Conservation (phyloP, 2,797 vertebrate genomes). For the Chromobotia macracanthus region DNA sequence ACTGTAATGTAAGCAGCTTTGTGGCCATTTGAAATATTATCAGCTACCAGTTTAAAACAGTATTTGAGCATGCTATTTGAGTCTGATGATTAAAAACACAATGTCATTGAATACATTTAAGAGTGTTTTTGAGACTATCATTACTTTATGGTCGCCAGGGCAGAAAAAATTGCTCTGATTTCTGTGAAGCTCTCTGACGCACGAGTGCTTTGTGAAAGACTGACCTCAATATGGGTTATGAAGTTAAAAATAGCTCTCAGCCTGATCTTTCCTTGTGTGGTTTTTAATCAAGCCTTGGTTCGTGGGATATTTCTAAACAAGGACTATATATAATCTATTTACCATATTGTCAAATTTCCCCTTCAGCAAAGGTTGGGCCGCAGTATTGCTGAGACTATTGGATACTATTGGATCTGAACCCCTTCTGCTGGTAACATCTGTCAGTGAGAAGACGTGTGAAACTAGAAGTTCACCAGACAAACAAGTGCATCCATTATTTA, state of each 20-base stretch:
- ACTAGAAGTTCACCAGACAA: neutral
- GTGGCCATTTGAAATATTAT: slow-evolving; percentile 4
- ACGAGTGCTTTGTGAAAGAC: slow-evolving; percentile 1
- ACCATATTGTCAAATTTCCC: slow-evolving; percentile 10
- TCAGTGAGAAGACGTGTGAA: neutral
- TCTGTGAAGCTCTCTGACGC: neutral
- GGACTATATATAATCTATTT: slow-evolving; percentile 16
- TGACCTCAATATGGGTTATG: slow-evolving; percentile 41
- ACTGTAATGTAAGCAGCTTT: neutral
- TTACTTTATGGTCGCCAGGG: neutral
- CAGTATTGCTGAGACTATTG: neutral
- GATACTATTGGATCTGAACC: neutral
- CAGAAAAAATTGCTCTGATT: neutral
- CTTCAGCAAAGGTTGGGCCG: slow-evolving; percentile 9
- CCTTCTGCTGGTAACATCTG: neutral
- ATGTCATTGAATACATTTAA: too few relatives aligned
- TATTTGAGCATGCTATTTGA: neutral
- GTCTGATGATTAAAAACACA: neutral
- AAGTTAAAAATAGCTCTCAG: slow-evolving; percentile 29
- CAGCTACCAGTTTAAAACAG: neutral
- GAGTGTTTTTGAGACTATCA: neutral
- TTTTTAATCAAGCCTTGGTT: slow-evolving; percentile 10
- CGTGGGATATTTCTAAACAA: slow-evolving; percentile 28
- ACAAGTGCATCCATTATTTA: slow-evolving; percentile 15
- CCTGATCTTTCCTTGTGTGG: neutral